Conservation (phyloP, 2,888 invertebrate species). For the Deilephila porcellus region DNA sequence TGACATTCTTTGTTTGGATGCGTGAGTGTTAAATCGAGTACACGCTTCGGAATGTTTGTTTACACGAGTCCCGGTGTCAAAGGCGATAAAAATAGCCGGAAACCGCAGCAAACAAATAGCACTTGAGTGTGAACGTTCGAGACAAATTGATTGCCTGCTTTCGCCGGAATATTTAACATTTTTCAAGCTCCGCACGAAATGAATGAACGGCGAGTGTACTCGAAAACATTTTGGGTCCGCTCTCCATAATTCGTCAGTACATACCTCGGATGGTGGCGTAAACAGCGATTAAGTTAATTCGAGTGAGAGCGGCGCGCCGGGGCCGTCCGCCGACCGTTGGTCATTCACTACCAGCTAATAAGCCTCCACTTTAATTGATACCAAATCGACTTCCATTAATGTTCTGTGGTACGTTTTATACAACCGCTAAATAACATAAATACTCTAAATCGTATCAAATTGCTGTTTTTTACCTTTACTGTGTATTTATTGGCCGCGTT, state of each 20-base stretch:
- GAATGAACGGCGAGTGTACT: neutral
- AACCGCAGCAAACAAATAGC: neutral
- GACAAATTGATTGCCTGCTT: neutral
- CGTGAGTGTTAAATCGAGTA: constrained; percentile 46
- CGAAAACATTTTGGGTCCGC: constrained; percentile 36
- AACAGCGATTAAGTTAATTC: constrained; percentile 45
- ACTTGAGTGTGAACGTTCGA: neutral
- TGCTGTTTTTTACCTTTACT: neutral
- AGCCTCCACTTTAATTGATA: constrained; percentile 61
- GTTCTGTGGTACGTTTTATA: constrained; percentile 38
- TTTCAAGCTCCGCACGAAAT: neutral
- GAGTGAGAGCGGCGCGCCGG: constrained; percentile 17
- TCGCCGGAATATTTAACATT: constrained; percentile 12
- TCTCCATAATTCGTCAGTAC: constrained; percentile 36
- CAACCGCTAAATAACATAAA: neutral
- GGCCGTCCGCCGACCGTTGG: constrained; percentile 45
- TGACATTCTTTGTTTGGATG: constrained; percentile 60
- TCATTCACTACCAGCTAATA: constrained; percentile 53
- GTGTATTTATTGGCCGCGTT: no score
- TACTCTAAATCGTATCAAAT: neutral
- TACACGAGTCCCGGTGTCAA: neutral
- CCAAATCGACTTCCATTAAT: constrained; percentile 56
- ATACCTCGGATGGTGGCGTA: constrained; percentile 34
- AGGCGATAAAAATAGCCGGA: neutral
- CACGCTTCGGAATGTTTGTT: constrained; percentile 35